Conservation (phyloP, 1,140 invertebrate genomes). For the Ylistrum balloti region DNA sequence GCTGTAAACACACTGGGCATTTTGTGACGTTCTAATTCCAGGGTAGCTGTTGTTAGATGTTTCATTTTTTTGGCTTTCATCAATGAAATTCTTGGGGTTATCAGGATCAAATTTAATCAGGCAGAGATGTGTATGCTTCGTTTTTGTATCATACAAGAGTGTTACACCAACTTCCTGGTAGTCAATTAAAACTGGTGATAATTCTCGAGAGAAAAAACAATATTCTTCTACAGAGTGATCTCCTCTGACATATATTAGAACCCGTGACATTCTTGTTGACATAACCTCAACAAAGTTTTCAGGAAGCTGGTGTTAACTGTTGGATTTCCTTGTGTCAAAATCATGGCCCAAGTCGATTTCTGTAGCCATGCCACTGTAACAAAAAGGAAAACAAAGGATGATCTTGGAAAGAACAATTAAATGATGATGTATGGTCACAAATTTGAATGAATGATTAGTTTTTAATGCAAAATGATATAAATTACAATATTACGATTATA, state of each 20-base stretch:
- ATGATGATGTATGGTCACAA: no score
- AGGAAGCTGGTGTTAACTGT: neutral
- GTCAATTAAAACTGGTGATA: constrained; percentile 60
- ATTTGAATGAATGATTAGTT: no score
- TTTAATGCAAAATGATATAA: no score
- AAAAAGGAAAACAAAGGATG: neutral
- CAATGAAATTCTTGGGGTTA: constrained; percentile 37
- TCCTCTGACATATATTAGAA: constrained; percentile 60
- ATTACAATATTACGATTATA: no score
- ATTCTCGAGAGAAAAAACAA: constrained; percentile 56
- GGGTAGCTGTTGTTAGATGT: neutral
- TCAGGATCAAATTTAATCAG: constrained; percentile 27
- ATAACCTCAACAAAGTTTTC: neutral
- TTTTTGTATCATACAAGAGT: constrained; percentile 55
- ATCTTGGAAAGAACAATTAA: no score
- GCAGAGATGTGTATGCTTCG: constrained; percentile 40
- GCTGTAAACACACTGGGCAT: neutral
- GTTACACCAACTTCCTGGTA: constrained; percentile 49
- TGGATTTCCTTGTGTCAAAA: neutral
- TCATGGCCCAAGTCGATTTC: neutral
- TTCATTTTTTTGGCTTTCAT: neutral
- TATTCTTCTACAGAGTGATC: constrained; percentile 54
- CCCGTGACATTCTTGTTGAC: constrained; percentile 55
- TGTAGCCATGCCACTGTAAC: neutral
- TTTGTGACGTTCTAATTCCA: neutral